These are phyloP conservation scores for Chorisops tibialis DNA, from an alignment of 2,888 invertebrate genomes.

Conservation along the genomic window DNA sequence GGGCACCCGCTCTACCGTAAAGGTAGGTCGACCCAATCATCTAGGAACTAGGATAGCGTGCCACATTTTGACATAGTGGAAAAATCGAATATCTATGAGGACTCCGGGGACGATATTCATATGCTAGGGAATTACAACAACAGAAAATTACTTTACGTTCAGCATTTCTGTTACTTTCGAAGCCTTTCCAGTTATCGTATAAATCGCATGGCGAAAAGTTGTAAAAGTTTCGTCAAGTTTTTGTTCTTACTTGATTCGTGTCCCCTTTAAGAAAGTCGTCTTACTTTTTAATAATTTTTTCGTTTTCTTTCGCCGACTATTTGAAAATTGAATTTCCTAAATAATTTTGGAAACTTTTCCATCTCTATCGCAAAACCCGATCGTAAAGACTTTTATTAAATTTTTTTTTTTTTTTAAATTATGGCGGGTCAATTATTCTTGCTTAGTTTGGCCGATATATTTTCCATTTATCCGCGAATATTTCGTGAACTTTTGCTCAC, in stretches of 20 bases:
- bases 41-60: no score
- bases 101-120: no score
- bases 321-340: not conserved
- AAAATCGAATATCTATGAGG: no score
- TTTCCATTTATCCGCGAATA: conserved; percentile 64
- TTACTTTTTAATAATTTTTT: not conserved
- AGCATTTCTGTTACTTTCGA: not conserved
- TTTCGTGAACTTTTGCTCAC: conserved; percentile 60
- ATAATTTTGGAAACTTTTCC: not conserved
- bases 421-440: conserved; percentile 49
- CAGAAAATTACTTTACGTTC: not conserved
- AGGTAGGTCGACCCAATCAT: no score
- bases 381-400: not conserved
- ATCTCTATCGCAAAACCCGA: not conserved
- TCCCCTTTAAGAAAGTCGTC: not conserved
- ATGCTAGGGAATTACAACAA: no score
- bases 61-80: no score
- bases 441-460: conserved; percentile 55
- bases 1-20: no score
- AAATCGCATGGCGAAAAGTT: conserved; percentile 26
- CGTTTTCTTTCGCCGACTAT: not conserved
- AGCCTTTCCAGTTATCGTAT: conserved; percentile 23
- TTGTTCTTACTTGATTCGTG: not conserved
- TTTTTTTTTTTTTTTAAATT: not conserved
- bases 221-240: conserved; percentile 1